Evolutionary conservation across 2,797 vertebrate genomes (phyloP), one percentile per base, ranked within the genome.

Genomic region (Poeciliopsis turneri): DNA sequence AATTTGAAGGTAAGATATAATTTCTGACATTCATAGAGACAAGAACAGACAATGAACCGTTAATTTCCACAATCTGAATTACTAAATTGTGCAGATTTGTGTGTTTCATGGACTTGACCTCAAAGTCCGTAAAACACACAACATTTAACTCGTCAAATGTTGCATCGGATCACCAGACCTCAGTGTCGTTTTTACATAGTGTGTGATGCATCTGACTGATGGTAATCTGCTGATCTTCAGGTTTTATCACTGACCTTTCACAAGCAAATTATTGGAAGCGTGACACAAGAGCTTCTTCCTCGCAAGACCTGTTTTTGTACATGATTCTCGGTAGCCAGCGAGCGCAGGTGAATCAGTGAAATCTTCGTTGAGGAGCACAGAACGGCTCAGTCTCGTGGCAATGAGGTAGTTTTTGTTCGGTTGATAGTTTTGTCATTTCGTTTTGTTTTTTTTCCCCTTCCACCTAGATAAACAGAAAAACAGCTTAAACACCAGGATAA

Each of bases 281-380:
- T 59, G 75, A 72, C 66, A 43, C 10, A 28, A 12, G 33, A 59
- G 76, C 70, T 36, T 64, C 47, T 23, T 11, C 41, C 36, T 43
- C 68, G 59, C 45, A 75, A 77, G 66, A 75, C 77, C 75, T 85
- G 83, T 51, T 85, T 76, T 73, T 36, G 43, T 71, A n/a, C 18
- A 68, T 55, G 39, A 75, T n/a, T 0, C 72, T 20, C 13, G 10
- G 72, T 4, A 15, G 13, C 28, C 36, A 10, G 61, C 36, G 20
- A 39, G 39, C 9, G 20, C 33, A 74, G 15, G 57, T 3, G 9
- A 30, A 12, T 20, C 10, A 64, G 33, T 20, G 47, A 59, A 30
- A 53, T 53, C 28, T 20, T 23, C 1, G 20, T n/a, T 25, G 23
- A 13, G 10, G 10, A 13, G 5, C 66, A 69, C 39, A 15, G 11